Percentiles rank a stretch among this genome's conserved stretches.
These are phyloP conservation scores for Planococcus citri DNA, from an alignment of 1,140 invertebrate genomes.

Conservation along the genomic window DNA sequence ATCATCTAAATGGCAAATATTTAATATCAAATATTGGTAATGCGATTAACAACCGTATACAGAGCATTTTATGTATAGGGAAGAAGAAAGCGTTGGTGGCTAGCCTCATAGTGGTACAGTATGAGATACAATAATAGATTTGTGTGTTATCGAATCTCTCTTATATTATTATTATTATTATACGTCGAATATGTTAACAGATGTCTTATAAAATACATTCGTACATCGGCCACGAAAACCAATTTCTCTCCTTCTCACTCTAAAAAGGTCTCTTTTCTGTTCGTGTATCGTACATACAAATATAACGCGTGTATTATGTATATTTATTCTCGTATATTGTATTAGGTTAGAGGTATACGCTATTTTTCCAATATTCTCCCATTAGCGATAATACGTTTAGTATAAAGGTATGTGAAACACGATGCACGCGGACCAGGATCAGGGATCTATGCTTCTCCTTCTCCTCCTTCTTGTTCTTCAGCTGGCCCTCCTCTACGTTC, in stretches of 20 bases:
- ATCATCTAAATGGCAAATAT: conserved; percentile 13
- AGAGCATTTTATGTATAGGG: too few species aligned
- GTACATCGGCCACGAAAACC: neutral
- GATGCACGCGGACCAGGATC: too few species aligned
- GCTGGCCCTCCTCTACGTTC: too few species aligned
- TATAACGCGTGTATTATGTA: neutral
- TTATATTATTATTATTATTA: too few species aligned
- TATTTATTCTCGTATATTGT: neutral
- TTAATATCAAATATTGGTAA: conserved; percentile 17
- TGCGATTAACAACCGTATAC: conserved; percentile 13
- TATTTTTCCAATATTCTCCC: neutral
- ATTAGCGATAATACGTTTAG: neutral
- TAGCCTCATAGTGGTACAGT: neutral
- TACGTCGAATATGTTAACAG: conserved; percentile 14
- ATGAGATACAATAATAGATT: too few species aligned
- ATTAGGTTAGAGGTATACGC: too few species aligned
- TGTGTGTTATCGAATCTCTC: conserved; percentile 14
- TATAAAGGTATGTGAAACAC: neutral
- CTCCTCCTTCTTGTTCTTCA: too few species aligned
- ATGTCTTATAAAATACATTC: too few species aligned
- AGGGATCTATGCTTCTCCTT: too few species aligned
- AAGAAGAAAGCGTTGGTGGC: neutral
- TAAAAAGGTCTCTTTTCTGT: too few species aligned
- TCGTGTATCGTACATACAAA: too few species aligned
- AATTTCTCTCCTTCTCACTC: too few species aligned